Percentiles rank a stretch among this genome's conserved stretches.
These are phyloP conservation scores for Zoanthus gigantus DNA, from an alignment of 92 coral and sea anemone species.

Conservation along the genomic window DNA sequence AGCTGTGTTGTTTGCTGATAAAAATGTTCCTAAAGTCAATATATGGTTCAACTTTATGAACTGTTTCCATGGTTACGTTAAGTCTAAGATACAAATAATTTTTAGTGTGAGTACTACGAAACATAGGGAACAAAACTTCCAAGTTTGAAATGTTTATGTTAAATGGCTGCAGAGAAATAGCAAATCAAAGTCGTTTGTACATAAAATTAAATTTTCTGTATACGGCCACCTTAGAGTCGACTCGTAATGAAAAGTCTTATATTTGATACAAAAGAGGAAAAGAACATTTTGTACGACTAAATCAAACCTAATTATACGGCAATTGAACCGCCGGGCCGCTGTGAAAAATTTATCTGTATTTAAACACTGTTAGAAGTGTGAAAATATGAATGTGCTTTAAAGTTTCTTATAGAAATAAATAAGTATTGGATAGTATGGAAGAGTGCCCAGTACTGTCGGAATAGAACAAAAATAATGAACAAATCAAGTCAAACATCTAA, in stretches of 20 bases:
- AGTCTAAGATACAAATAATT: no score
- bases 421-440: not conserved
- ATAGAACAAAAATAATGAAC: slow-evolving; percentile 1
- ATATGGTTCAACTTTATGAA: no score
- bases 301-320: not conserved
- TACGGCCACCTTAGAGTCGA: not conserved
- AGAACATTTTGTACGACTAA: not conserved
- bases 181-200: no score
- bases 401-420: not conserved
- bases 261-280: not conserved
- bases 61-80: no score
- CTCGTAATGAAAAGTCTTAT: not conserved
- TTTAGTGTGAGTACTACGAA: no score
- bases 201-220: no score
- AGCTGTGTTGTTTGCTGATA: no score
- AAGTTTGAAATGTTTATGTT: no score
- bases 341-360: not conserved
- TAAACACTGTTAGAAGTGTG: not conserved
- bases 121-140: no score
- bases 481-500: not conserved
- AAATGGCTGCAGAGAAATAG: no score
- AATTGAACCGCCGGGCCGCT: not conserved
- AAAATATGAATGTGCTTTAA: no score
- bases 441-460: slow-evolving; percentile 7
- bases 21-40: no score